These are phyloP conservation scores for Tragelaphus buxtoni DNA, from an alignment of 2,113 vertebrate species.

Conservation along the genomic window DNA sequence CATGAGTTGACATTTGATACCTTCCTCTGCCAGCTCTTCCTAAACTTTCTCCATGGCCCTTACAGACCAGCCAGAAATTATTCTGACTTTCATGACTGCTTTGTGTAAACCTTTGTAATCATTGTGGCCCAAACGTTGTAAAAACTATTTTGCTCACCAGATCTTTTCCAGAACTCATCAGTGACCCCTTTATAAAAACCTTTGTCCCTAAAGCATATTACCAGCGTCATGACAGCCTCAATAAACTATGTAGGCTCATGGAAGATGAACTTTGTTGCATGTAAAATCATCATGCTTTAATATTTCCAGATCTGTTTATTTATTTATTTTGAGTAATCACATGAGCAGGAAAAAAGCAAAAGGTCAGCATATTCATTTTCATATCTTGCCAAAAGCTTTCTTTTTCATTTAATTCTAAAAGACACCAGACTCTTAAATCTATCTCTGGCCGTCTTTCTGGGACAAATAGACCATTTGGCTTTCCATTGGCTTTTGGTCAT, in stretches of 20 bases:
- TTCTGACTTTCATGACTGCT: neutral
- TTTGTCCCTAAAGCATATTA: neutral
- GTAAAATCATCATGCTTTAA: neutral
- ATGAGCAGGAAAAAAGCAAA: neutral
- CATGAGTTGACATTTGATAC: slow-evolving; percentile 6
- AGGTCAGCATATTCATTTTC: neutral
- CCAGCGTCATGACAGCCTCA: neutral
- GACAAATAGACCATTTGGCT: neutral
- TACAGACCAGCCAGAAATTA: neutral
- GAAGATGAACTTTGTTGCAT: neutral
- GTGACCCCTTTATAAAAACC: slow-evolving; percentile 15
- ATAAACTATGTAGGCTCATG: neutral
- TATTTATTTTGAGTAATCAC: neutral
- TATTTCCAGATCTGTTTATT: neutral
- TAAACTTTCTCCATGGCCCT: neutral
- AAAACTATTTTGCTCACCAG: slow-evolving; percentile 25
- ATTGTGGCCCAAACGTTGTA: neutral
- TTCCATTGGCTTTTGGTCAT: neutral
- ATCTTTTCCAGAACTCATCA: slow-evolving; percentile 46
- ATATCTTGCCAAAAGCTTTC: slow-evolving; percentile 2
- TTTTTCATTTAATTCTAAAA: slow-evolving; percentile 40
- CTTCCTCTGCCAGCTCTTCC: neutral
- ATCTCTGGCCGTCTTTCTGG: neutral
- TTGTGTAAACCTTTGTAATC: slow-evolving; percentile 18
- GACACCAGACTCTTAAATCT: neutral